phyloP scores from a whole-genome alignment of 2,888 invertebrate species.

The Hedychridium roseum region DNA sequence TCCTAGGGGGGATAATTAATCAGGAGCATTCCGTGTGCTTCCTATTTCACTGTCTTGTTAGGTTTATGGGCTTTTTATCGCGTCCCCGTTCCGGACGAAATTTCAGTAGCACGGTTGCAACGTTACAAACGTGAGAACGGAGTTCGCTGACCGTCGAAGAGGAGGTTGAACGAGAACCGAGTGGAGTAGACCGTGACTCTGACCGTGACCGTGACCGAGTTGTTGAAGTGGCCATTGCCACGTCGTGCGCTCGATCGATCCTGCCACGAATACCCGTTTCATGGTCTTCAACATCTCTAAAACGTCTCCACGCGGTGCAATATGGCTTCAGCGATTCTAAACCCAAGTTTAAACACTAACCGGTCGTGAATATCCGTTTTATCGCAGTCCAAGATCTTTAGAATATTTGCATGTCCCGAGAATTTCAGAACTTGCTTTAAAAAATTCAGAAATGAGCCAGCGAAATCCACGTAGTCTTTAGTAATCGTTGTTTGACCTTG shows the following conservation, averaged over 20 bases:
- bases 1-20: neutral
- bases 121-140: conserved; percentile 5
- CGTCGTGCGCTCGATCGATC: neutral
- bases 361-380: neutral
- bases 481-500: too few relatives aligned
- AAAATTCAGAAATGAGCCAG: too few relatives aligned
- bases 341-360: neutral
- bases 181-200: conserved; percentile 39
- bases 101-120: neutral
- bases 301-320: neutral
- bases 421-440: too few relatives aligned
- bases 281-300: neutral
- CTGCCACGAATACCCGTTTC: conserved; percentile 2
- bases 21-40: neutral
- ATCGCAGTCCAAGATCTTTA: too few relatives aligned
- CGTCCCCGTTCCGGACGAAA: neutral
- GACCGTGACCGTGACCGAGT: conserved; percentile 47
- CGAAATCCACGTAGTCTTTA: too few relatives aligned
- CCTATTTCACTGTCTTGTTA: neutral
- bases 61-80: neutral
- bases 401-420: too few relatives aligned
- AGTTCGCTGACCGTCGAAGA: conserved; percentile 39
- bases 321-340: neutral
- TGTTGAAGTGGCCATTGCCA: conserved; percentile 8
- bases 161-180: conserved; percentile 17